Evolutionary conservation across 2,888 invertebrate species (phyloP).

Genomic region (Pachydiplax longipennis): DNA sequence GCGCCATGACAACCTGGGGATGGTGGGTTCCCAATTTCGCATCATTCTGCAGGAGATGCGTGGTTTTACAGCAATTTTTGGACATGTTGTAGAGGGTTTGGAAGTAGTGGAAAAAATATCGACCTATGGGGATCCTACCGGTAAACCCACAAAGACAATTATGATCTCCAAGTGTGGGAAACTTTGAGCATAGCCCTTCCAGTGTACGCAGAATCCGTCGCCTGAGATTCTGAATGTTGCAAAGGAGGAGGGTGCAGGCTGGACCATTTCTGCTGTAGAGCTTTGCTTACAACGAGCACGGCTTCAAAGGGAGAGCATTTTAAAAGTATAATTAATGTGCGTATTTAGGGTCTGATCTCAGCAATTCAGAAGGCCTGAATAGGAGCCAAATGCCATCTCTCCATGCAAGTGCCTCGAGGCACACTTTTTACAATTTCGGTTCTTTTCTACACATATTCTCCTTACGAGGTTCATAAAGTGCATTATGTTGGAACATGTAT

Average conservation of each 20-base stretch:
- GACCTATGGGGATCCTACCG: constrained; percentile 77
- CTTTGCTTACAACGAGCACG: constrained; percentile 38
- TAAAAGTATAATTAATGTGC: constrained; percentile 47
- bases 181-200: constrained; percentile 61
- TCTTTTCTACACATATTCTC: constrained; percentile 11
- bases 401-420: constrained; percentile 2
- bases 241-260: constrained; percentile 17
- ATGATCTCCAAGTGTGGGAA: constrained; percentile 78
- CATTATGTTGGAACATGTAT: constrained; percentile 5
- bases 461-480: neutral
- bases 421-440: neutral
- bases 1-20: constrained; percentile 78
- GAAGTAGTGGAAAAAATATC: constrained; percentile 81
- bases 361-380: constrained; percentile 50
- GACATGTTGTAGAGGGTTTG: constrained; percentile 79
- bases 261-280: constrained; percentile 45
- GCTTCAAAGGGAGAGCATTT: constrained; percentile 44
- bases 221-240: neutral
- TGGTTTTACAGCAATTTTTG: constrained; percentile 83
- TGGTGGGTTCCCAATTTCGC: constrained; percentile 86
- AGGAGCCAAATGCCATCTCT: constrained; percentile 25
- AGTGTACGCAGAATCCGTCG: neutral
- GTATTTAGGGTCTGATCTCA: constrained; percentile 50
- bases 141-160: constrained; percentile 78
- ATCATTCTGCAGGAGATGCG: constrained; percentile 83